A percentile compares a stretch with the other conserved stretches of the same genome.
phyloP scores from a whole-genome alignment of 1,140 invertebrate genomes.

The Hyles euphorbiae region DNA sequence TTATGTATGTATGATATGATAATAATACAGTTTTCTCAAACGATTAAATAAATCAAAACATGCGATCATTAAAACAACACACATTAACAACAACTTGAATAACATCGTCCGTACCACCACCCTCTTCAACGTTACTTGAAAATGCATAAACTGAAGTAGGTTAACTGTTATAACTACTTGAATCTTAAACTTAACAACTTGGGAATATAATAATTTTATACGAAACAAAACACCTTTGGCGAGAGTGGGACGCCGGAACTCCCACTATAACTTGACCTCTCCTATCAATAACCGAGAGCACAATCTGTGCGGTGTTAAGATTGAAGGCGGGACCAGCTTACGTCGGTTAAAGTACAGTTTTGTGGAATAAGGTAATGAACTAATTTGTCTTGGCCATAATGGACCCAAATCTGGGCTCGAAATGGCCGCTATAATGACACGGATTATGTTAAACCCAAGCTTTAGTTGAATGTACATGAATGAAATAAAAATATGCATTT shows the following conservation, averaged over 20 bases:
- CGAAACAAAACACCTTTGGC: not conserved
- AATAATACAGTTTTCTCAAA: too few species aligned
- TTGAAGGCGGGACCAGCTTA: not conserved
- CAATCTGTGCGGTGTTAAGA: not conserved
- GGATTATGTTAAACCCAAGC: conserved; percentile 3
- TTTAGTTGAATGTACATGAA: too few species aligned
- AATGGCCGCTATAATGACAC: conserved; percentile 13
- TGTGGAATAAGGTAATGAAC: conserved; percentile 12
- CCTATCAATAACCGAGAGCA: not conserved
- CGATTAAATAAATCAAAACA: too few species aligned
- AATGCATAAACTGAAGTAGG: conserved; percentile 1
- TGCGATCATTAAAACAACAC: too few species aligned
- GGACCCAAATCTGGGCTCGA: conserved; percentile 11
- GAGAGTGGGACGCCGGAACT: too few species aligned
- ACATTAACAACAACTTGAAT: too few species aligned
- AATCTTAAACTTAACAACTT: conserved; percentile 1
- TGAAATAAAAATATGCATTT: too few species aligned
- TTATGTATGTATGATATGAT: too few species aligned
- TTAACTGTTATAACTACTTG: not conserved
- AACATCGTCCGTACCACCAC: too few species aligned
- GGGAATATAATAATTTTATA: conserved; percentile 2
- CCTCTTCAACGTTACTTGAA: too few species aligned
- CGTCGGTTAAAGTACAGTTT: not conserved
- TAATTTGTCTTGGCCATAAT: conserved; percentile 17
- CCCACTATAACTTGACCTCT: not conserved